Evolutionary conservation across 2,888 invertebrate genomes (phyloP).

Genomic region (Rhorus exstirpatorius): DNA sequence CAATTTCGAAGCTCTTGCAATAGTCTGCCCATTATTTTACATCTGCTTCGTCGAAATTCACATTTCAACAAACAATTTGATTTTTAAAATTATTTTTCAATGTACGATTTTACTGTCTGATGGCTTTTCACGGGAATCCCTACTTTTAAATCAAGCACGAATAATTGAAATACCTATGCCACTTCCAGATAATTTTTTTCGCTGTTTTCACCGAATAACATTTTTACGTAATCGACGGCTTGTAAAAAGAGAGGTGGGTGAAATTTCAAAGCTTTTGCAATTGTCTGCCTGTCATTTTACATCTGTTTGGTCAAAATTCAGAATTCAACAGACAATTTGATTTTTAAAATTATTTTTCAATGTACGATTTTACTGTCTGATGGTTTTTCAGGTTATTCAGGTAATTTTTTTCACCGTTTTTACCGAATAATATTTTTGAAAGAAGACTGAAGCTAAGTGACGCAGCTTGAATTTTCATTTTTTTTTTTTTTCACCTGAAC

Average conservation of each 20-base stretch:
- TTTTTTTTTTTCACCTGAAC: too few relatives aligned
- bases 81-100: background rate
- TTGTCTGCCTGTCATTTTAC: background rate
- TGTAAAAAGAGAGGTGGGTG: background rate
- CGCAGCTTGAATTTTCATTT: too few relatives aligned
- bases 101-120: background rate
- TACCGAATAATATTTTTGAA: background rate
- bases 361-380: background rate
- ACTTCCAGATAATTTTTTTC: background rate
- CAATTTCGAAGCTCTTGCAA: conserved; percentile 6
- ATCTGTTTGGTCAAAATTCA: background rate
- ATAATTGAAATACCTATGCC: background rate
- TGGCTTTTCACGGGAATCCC: background rate
- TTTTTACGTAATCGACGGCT: background rate
- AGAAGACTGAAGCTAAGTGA: background rate
- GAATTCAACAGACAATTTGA: background rate
- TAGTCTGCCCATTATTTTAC: background rate
- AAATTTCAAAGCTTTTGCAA: conserved; percentile 9
- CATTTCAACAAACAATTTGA: background rate
- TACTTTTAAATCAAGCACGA: background rate
- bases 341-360: background rate
- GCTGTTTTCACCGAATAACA: background rate
- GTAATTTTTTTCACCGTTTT: background rate
- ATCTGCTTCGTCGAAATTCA: background rate
- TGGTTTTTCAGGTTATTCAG: background rate